Evolutionary conservation across 2,797 vertebrate species (phyloP).

Genomic region (Galago senegalensis): DNA sequence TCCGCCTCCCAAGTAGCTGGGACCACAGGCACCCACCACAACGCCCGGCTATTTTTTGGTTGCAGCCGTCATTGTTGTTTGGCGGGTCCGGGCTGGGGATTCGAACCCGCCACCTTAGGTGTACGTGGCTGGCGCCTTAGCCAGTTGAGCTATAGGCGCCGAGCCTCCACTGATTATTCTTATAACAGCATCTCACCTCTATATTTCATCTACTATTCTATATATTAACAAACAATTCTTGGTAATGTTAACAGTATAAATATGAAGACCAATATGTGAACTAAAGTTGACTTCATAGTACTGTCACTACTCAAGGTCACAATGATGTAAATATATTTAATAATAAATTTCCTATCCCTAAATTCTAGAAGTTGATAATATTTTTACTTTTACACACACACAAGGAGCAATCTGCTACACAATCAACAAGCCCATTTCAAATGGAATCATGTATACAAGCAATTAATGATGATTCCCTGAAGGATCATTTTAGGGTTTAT

Average conservation of each 20-base stretch:
- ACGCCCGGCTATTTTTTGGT: no score
- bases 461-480: neutral
- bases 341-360: neutral
- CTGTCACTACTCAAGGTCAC: neutral
- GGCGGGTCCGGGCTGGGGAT: no score
- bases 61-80: no score
- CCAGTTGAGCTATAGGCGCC: no score
- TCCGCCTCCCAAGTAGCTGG: no score
- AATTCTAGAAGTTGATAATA: neutral
- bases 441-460: neutral
- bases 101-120: no score
- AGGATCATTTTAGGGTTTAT: neutral
- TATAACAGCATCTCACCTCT: neutral
- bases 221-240: neutral
- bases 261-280: neutral
- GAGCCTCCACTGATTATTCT: neutral
- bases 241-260: neutral
- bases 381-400: conserved; percentile 28
- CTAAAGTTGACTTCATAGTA: neutral
- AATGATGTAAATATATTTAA: neutral
- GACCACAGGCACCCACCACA: no score
- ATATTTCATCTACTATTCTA: neutral
- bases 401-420: neutral
- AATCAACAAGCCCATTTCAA: neutral
- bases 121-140: no score